Percentiles rank a stretch among this genome's conserved stretches.
Evolutionary conservation across 37 sponge, comb jelly and placozoan species (phyloP).

Genomic region (Axinella damicornis): DNA sequence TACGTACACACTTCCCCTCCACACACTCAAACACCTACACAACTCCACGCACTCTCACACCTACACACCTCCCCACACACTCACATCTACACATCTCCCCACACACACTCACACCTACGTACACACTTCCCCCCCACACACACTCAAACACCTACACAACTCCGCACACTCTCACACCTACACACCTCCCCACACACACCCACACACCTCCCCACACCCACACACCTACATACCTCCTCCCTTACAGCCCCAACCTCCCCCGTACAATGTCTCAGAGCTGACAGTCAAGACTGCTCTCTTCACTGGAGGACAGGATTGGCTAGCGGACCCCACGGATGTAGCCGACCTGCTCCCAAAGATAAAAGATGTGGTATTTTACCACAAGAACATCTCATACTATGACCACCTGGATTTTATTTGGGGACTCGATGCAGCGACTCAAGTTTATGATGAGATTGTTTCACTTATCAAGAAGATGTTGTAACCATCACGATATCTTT

Average conservation of each 20-base stretch:
- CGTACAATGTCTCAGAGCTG: conserved; percentile 62
- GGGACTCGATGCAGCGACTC: conserved; percentile 68
- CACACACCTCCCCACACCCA: neutral
- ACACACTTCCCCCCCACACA: no score
- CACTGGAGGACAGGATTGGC: conserved; percentile 76
- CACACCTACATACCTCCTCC: neutral
- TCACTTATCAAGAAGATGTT: conserved; percentile 17
- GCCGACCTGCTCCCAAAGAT: conserved; percentile 26
- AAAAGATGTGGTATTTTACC: neutral
- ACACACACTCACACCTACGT: no score
- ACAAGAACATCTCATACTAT: conserved; percentile 37
- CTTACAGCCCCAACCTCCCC: conserved; percentile 61
- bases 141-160: no score
- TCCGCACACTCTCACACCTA: no score
- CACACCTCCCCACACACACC: no score
- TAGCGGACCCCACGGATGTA: conserved; percentile 87
- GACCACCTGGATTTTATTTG: conserved; percentile 93
- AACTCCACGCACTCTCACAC: no score
- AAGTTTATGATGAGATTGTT: conserved; percentile 61
- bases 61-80: no score
- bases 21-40: no score
- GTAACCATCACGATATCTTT: no score
- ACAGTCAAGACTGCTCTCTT: conserved; percentile 69
- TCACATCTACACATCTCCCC: no score
- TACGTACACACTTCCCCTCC: neutral